Evolutionary conservation across 2,888 invertebrate genomes (phyloP).

Genomic region (Steinernema scapterisci): DNA sequence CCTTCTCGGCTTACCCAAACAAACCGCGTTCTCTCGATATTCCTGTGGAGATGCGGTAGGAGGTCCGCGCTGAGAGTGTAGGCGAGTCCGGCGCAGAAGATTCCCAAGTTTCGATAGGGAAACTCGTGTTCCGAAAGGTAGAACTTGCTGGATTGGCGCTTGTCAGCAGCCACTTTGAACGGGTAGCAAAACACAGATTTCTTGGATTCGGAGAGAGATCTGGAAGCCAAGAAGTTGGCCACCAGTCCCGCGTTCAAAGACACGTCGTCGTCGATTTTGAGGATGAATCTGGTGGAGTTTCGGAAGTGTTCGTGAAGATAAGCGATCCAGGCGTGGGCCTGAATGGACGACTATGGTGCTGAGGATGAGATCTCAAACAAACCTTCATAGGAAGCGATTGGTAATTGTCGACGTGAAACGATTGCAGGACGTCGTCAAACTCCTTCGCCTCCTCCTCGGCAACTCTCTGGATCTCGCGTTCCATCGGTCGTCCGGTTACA

Average conservation of each 20-base stretch:
- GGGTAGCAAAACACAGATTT: constrained; percentile 34
- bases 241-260: constrained; percentile 24
- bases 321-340: constrained; percentile 38
- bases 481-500: constrained; percentile 31
- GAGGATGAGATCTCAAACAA: not conserved
- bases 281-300: constrained; percentile 31
- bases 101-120: constrained; percentile 39
- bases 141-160: constrained; percentile 34
- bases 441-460: constrained; percentile 30
- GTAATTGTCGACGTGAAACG: constrained; percentile 36
- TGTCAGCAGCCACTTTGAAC: constrained; percentile 37
- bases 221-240: constrained; percentile 24
- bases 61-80: constrained; percentile 37
- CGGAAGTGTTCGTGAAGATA: constrained; percentile 32
- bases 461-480: constrained; percentile 33
- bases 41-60: constrained; percentile 36
- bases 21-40: constrained; percentile 33
- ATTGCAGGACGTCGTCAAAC: constrained; percentile 35
- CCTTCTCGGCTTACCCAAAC: constrained; percentile 36
- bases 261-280: constrained; percentile 40
- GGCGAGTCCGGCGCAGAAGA: constrained; percentile 39
- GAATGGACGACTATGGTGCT: not conserved
- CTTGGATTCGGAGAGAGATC: not conserved
- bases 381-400: constrained; percentile 35
- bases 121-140: constrained; percentile 32